Evolutionary conservation across 1,140 invertebrate species (phyloP).

Genomic region (Cotesia glomerata): DNA sequence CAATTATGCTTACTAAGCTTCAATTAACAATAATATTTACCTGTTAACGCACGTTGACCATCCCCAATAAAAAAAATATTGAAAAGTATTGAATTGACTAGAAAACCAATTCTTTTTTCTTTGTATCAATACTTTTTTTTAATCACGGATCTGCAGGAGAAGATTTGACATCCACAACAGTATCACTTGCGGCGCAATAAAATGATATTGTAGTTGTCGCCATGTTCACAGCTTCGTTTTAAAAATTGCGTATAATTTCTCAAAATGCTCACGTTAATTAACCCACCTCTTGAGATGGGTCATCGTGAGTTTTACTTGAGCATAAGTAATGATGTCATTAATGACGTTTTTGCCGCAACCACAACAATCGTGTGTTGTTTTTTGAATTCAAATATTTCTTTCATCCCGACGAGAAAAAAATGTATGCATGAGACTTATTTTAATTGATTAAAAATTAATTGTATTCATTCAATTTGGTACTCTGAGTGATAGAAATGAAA

Average conservation of each 20-base stretch:
- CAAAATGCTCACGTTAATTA: neutral
- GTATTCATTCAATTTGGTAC: too few species aligned
- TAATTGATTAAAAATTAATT: too few species aligned
- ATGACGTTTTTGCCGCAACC: too few species aligned
- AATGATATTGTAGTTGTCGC: neutral
- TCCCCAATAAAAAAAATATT: too few species aligned
- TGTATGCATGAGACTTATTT: too few species aligned
- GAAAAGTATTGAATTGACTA: too few species aligned
- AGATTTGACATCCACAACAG: neutral
- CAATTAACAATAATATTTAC: neutral
- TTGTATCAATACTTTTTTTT: too few species aligned
- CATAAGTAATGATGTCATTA: slow-evolving; percentile 1
- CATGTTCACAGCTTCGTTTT: neutral
- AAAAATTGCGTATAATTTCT: neutral
- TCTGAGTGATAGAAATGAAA: too few species aligned
- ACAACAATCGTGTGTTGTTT: too few species aligned
- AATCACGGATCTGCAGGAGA: neutral
- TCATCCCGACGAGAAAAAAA: too few species aligned
- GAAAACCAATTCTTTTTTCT: too few species aligned
- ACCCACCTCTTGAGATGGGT: slow-evolving; percentile 4
- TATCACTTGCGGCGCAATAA: neutral
- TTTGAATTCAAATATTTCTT: too few species aligned
- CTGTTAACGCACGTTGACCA: neutral
- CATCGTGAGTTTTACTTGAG: slow-evolving; percentile 6
- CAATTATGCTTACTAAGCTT: neutral